These are phyloP conservation scores for Drosophila tsacasi DNA, from an alignment of 1,140 invertebrate genomes.

Conservation along the genomic window DNA sequence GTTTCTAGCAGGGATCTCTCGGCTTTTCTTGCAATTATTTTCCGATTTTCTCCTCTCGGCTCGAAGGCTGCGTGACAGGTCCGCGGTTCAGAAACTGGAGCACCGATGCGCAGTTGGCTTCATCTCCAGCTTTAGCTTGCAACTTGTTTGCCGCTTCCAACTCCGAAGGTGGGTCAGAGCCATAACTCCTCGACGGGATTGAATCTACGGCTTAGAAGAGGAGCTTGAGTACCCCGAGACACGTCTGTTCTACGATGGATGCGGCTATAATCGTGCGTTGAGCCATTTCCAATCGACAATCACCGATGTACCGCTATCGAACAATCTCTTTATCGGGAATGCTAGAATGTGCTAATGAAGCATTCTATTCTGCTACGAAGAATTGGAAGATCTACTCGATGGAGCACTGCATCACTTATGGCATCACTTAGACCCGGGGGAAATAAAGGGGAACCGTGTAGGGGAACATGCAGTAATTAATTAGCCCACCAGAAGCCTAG, in stretches of 20 bases:
- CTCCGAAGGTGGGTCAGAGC: constrained; percentile 77
- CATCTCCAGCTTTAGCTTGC: constrained; percentile 23
- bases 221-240: not conserved
- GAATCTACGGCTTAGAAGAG: constrained; percentile 2
- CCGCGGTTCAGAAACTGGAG: constrained; percentile 76
- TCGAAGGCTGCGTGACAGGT: constrained; percentile 74
- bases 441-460: not conserved
- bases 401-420: constrained; percentile 1
- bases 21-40: constrained; percentile 80
- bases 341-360: constrained; percentile 73
- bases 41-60: constrained; percentile 75
- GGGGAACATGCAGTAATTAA: not conserved
- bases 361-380: constrained; percentile 28
- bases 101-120: constrained; percentile 64
- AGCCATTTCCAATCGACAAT: constrained; percentile 74
- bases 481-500: not conserved
- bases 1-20: constrained; percentile 72
- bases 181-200: constrained; percentile 66
- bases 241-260: constrained; percentile 31
- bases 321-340: constrained; percentile 68
- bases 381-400: constrained; percentile 8
- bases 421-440: not conserved
- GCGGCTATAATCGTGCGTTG: constrained; percentile 49
- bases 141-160: constrained; percentile 55
- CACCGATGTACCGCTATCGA: constrained; percentile 73